Base-by-base conservation (phyloP, 2,888 invertebrate genomes). In the Nebria salina region DNA sequence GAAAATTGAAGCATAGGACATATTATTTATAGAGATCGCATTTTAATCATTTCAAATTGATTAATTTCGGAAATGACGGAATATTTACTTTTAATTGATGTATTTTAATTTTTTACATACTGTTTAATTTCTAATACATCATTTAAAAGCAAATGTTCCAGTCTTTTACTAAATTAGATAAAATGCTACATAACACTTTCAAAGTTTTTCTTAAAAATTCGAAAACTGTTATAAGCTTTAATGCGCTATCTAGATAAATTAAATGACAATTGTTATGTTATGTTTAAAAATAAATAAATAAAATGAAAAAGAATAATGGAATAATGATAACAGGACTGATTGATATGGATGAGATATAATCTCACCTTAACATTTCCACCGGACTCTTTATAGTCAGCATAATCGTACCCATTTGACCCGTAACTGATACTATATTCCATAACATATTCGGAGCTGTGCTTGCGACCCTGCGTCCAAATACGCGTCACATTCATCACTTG, bases 351-450 rank as follows among this genome's bases (percentile, higher is more conserved):
- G 13, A 65, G 64, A 54, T 54, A 54, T 8, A 75, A 84, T 85
- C 87, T 93, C 94, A 97, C 97, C 97, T 96, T 96, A 83, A 94
- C 91, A 89, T 96, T 95, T 84, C 97, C 97, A 86, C 96, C 95
- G 76, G 95, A 92, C 84, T 97, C 97, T 91, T 96, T 96, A 90
- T 95, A 97, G 88, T 94, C 95, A 82, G 95, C 94, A 90, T 94
- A 97, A 90, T 97, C 97, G 86, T 95, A 93, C 83, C 96, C 96
- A 87, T 96, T 97, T 85, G 95, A 95, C 84, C 97, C 96, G 90
- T 97, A 98, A 90, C 97, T 96, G 87, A 99, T 94, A 87, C 95
- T 94, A 89, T 95, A 99, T 89, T 98, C 98, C 89, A 95, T 95
- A 82, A 98, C 96, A 90, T 93, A 98, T 89, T 98, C 98, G 86